Conservation (phyloP, 92 coral and sea anemone species). For the Palythoa grandiflora region DNA sequence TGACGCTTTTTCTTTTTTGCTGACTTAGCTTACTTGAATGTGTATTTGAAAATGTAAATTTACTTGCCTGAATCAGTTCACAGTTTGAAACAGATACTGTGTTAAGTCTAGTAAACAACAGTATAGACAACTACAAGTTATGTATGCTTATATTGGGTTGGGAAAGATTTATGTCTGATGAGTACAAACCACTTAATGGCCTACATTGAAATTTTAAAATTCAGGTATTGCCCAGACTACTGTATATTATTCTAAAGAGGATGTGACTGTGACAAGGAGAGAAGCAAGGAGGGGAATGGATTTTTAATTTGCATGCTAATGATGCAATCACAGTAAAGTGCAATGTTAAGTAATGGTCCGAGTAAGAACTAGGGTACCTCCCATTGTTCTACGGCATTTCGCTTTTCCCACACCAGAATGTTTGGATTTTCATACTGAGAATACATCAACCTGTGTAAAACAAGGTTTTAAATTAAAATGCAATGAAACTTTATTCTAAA, state of each 20-base stretch:
- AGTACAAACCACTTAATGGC: not conserved
- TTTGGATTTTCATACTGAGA: too few relatives aligned
- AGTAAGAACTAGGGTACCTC: too few relatives aligned
- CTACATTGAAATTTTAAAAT: not conserved
- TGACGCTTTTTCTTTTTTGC: not conserved
- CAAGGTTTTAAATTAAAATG: too few relatives aligned
- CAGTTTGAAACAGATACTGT: not conserved
- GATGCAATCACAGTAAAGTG: not conserved
- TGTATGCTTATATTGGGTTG: not conserved
- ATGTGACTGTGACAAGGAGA: not conserved
- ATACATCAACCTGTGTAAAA: too few relatives aligned
- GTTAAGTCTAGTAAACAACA: not conserved
- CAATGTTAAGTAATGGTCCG: not conserved
- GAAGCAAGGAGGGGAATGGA: not conserved
- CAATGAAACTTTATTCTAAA: too few relatives aligned
- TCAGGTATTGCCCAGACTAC: conserved; percentile 1
- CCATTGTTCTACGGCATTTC: too few relatives aligned
- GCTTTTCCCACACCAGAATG: too few relatives aligned
- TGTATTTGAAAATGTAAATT: conserved; percentile 4
- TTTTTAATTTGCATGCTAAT: not conserved
- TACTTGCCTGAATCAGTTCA: not conserved
- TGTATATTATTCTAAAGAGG: not conserved
- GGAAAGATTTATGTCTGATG: not conserved
- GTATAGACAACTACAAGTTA: not conserved
- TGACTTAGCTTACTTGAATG: not conserved